Evolutionary conservation across 1,140 invertebrate species (phyloP).

Genomic region (Mycetomoellerius zeteki): DNA sequence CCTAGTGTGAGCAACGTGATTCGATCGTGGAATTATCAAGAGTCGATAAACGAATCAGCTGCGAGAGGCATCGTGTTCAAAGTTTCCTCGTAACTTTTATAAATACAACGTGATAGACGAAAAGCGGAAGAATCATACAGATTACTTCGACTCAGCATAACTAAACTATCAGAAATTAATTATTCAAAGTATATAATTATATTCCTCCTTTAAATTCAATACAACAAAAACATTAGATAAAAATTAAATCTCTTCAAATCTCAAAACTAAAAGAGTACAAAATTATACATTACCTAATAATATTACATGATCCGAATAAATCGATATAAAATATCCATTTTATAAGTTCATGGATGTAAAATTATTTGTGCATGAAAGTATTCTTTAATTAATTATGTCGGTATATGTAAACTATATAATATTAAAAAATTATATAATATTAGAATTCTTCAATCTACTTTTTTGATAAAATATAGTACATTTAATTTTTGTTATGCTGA

Average conservation of each 20-base stretch:
- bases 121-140: not conserved
- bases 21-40: constrained; percentile 42
- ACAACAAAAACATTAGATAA: not conserved
- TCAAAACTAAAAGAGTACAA: not conserved
- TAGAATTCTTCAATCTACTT: not conserved
- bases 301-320: not conserved
- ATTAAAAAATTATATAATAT: not conserved
- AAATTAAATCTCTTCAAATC: not conserved
- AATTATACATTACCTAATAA: constrained; percentile 6
- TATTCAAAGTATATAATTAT: not conserved
- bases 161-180: not conserved
- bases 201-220: not conserved
- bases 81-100: constrained; percentile 9
- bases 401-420: not conserved
- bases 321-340: not conserved
- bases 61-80: constrained; percentile 17
- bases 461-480: constrained; percentile 2
- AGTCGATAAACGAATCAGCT: constrained; percentile 58
- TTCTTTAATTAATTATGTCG: not conserved
- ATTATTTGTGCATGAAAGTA: not conserved
- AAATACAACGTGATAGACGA: not conserved
- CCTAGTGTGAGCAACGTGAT: constrained; percentile 41
- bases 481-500: not conserved
- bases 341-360: not conserved
- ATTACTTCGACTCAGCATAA: not conserved